phyloP scores from a whole-genome alignment of 2,888 invertebrate genomes.

The Leucoptera coffeella region DNA sequence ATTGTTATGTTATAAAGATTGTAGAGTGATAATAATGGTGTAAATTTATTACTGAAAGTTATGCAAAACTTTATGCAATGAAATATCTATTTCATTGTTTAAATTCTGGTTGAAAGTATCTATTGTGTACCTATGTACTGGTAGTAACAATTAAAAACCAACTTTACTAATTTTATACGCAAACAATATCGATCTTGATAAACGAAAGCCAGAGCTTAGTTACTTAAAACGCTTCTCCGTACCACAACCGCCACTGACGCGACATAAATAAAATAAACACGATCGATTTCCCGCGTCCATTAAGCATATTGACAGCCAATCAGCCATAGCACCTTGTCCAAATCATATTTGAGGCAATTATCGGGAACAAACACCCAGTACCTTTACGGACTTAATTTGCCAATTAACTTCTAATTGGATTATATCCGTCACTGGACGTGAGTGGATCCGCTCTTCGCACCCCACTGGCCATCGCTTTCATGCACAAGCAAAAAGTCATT shows the following conservation, averaged over 20 bases:
- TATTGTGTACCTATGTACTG: too few relatives aligned
- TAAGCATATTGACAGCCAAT: constrained; percentile 23
- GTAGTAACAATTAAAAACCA: too few relatives aligned
- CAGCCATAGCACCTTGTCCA: constrained; percentile 22
- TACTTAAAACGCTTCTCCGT: not conserved
- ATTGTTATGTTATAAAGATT: too few relatives aligned
- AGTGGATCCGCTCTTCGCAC: constrained; percentile 5
- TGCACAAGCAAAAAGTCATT: constrained; percentile 1
- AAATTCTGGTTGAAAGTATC: too few relatives aligned
- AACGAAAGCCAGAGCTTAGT: too few relatives aligned
- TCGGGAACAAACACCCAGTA: constrained; percentile 25
- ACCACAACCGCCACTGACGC: not conserved
- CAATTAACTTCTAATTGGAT: constrained; percentile 48
- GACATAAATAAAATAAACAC: not conserved
- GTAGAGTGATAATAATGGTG: too few relatives aligned
- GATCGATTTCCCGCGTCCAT: constrained; percentile 5
- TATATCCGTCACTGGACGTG: constrained; percentile 32
- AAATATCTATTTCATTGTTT: too few relatives aligned
- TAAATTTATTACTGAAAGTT: too few relatives aligned
- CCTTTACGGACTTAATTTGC: constrained; percentile 30
- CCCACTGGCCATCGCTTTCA: not conserved
- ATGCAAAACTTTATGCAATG: too few relatives aligned
- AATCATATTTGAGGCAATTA: constrained; percentile 37
- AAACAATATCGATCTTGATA: too few relatives aligned
- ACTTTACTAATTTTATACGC: too few relatives aligned